A percentile compares a stretch with the other conserved stretches of the same genome.
These are phyloP conservation scores for Pseudachorutes palmiensis DNA, from an alignment of 1,140 invertebrate species.

Conservation along the genomic window DNA sequence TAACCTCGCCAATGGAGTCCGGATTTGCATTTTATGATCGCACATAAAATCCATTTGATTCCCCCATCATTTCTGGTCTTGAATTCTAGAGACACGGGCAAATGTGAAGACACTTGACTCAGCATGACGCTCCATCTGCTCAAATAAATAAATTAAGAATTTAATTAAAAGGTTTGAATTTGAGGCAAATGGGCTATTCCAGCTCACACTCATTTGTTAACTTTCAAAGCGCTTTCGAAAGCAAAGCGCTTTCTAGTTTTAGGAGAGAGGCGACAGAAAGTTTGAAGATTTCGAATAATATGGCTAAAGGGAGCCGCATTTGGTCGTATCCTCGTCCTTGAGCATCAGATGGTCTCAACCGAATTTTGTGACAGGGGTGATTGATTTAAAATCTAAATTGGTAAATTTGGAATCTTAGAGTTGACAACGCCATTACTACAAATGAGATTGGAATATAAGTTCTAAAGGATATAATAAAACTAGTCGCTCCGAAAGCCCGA, in stretches of 20 bases:
- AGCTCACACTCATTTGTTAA: background rate
- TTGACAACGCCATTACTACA: too few species aligned
- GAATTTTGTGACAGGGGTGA: too few species aligned
- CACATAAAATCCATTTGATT: too few species aligned
- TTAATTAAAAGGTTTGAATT: conserved; percentile 5
- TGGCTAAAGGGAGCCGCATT: too few species aligned
- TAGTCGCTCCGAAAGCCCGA: too few species aligned
- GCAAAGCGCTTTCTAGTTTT: background rate
- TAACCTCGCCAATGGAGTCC: background rate
- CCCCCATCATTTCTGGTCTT: background rate
- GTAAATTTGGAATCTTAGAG: too few species aligned
- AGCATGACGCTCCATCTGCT: background rate
- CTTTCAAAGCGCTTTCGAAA: background rate
- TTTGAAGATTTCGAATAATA: background rate
- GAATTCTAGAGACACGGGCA: background rate
- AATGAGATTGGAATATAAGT: too few species aligned
- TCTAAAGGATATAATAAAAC: too few species aligned
- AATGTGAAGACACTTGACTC: background rate
- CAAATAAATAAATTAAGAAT: conserved; percentile 8
- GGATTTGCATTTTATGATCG: conserved; percentile 9
- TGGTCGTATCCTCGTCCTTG: too few species aligned
- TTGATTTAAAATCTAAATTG: too few species aligned
- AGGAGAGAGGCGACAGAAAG: background rate
- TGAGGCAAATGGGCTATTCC: background rate
- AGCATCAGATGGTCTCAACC: too few species aligned